phyloP scores from a whole-genome alignment of 2,113 vertebrate species.

The Charadrius vociferus region DNA sequence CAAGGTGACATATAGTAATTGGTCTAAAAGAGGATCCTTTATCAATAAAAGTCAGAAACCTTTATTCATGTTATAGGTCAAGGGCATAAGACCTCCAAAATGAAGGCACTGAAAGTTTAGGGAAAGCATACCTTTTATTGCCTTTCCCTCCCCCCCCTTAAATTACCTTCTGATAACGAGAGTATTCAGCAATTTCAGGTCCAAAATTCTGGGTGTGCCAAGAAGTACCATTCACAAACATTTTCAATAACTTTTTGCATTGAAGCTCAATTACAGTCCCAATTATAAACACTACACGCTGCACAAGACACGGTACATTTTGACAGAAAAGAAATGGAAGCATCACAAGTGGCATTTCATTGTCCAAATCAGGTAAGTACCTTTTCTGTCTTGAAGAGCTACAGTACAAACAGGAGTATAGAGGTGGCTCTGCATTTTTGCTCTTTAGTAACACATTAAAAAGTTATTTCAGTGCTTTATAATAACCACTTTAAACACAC shows the following conservation, averaged over 20 bases:
- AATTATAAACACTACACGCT: background rate
- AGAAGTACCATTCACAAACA: background rate
- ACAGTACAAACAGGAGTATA: background rate
- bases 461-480: background rate
- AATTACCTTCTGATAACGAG: background rate
- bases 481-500: background rate
- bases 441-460: background rate
- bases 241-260: background rate
- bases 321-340: background rate
- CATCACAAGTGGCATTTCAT: background rate
- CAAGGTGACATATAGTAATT: background rate
- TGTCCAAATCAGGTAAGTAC: background rate
- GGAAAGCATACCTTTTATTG: background rate
- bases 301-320: background rate
- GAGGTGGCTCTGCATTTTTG: background rate
- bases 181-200: background rate
- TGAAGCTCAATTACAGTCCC: background rate
- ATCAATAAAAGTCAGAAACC: slow-evolving; percentile 13
- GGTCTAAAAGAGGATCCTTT: background rate
- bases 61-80: background rate
- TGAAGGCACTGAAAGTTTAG: background rate
- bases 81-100: slow-evolving; percentile 9
- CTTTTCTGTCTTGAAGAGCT: background rate
- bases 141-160: background rate
- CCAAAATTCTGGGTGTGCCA: background rate